These are phyloP conservation scores for Matsumyia berberina DNA, from an alignment of 2,888 invertebrate species.

Conservation along the genomic window DNA sequence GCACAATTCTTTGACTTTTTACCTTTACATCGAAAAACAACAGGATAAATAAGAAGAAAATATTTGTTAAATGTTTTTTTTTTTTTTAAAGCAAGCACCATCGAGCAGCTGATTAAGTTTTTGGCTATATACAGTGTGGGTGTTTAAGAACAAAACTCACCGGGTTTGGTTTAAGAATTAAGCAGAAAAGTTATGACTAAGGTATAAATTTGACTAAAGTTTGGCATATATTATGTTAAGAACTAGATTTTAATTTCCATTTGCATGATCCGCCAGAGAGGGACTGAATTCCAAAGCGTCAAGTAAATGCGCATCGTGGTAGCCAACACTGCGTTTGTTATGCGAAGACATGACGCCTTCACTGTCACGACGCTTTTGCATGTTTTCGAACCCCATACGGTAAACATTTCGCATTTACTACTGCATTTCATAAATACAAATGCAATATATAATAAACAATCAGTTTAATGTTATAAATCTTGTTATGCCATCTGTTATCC, in stretches of 20 bases:
- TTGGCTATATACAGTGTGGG: slow-evolving; percentile 59
- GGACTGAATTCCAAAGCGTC: background rate
- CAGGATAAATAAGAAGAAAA: slow-evolving; percentile 29
- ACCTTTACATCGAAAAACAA: slow-evolving; percentile 1
- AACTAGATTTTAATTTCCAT: background rate
- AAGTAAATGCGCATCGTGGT: too few relatives aligned
- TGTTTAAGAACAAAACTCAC: slow-evolving; percentile 24
- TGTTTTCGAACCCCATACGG: too few relatives aligned
- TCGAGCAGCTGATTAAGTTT: slow-evolving; percentile 52
- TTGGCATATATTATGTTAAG: slow-evolving; percentile 11
- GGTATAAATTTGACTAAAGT: slow-evolving; percentile 13
- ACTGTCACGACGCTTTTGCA: too few relatives aligned
- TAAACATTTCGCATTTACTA: too few relatives aligned
- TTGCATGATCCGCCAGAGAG: background rate
- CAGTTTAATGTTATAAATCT: too few relatives aligned
- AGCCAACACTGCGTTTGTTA: too few relatives aligned
- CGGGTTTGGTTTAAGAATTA: background rate
- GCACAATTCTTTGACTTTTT: slow-evolving; percentile 34
- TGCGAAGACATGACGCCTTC: too few relatives aligned
- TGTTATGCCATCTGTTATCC: too few relatives aligned
- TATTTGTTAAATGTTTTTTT: slow-evolving; percentile 28
- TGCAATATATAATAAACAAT: too few relatives aligned
- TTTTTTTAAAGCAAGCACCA: slow-evolving; percentile 71
- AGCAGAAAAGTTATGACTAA: background rate
- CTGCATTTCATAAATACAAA: too few relatives aligned